Evolutionary conservation across 2,888 invertebrate genomes (phyloP).

Genomic region (Tenthredo livida): DNA sequence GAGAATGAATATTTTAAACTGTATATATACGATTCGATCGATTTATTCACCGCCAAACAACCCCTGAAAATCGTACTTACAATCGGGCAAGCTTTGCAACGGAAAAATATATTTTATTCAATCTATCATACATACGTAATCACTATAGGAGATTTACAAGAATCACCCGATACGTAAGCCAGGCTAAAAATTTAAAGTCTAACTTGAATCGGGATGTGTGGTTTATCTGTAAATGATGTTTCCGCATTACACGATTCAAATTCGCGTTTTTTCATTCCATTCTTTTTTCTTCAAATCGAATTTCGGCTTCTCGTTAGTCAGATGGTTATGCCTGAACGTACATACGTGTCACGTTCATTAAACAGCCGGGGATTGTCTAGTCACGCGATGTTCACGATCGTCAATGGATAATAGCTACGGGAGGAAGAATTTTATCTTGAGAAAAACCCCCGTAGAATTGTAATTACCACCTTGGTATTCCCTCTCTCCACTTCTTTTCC

Average conservation of each 20-base stretch:
- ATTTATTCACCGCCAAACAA: constrained; percentile 16
- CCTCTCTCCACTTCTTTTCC: background rate
- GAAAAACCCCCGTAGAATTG: background rate
- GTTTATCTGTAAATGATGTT: background rate
- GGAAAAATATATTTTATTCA: background rate
- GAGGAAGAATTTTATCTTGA: constrained; percentile 6
- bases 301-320: constrained; percentile 19
- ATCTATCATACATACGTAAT: background rate
- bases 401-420: background rate
- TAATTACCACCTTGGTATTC: constrained; percentile 19
- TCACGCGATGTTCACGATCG: constrained; percentile 31
- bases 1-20: constrained; percentile 17
- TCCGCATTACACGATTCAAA: background rate
- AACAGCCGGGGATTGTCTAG: background rate
- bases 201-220: background rate
- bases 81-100: background rate
- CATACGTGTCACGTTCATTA: constrained; percentile 31
- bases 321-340: constrained; percentile 22
- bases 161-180: background rate
- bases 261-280: background rate
- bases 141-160: background rate
- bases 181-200: background rate
- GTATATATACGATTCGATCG: background rate
- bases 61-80: constrained; percentile 3
- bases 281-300: background rate